Base-by-base conservation (phyloP, 2,797 vertebrate species). In the Cynopterus sphinx region DNA sequence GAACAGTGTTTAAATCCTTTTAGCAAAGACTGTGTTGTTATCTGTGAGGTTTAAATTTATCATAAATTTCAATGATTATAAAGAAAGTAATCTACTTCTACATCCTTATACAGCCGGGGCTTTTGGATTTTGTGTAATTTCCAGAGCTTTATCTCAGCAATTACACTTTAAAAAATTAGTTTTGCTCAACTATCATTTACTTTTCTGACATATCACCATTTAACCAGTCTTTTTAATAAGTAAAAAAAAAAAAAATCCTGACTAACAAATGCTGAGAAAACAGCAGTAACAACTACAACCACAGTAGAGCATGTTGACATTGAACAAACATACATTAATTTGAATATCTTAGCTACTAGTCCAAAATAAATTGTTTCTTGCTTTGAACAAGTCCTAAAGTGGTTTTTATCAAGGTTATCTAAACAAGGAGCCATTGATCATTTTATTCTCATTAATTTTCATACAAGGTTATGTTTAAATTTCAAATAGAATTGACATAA, bases 131-230 rank as follows among this genome's bases (percentile, higher is more conserved):
- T 6, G 61, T 13, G 10, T 43, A 21, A 16, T 43, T 94, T 86
- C 53, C 55, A 81, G 61, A 91, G 19, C 1, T 93, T 87, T 88
- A 90, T 77, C 79, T 90, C n/a, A 70, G 71, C 59, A 85, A 74
- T 74, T 59, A 57, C 5, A 49, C 21, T 67, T 77, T 7, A 24
- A 79, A 67, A 92, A 21, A 21, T 33, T 31, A 86, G 8, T 55
- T 93, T 94, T 86, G 9, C 65, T 36, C 77, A 49, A 67, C 2
- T 83, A n/a, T 4, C 7, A 70, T 87, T 68, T 68, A 81, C 63
- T 78, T 95, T n/a, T 71, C 28, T 94, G 33, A 73, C 31, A 55
- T 24, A 13, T 19, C 7, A n/a, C 28, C 17, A n/a, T 74, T 91
- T 86, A 95, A 61, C 1, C 10, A 82, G 10, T 0, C 11, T 86